These are phyloP conservation scores for Bombus breviceps DNA, from an alignment of 1,140 invertebrate genomes.

Conservation along the genomic window DNA sequence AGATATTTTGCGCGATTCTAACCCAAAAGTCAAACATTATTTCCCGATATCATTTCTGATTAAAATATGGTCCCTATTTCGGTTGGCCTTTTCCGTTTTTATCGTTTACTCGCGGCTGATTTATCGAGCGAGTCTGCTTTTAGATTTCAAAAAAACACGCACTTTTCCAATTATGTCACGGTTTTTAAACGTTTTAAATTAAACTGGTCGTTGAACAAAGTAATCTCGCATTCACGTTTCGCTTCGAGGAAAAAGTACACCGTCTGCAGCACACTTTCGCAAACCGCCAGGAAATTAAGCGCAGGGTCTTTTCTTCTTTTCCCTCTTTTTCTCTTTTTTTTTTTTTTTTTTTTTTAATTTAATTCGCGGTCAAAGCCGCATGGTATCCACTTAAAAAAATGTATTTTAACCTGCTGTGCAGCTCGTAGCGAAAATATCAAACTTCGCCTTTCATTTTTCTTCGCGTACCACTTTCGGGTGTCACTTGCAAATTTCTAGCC, in stretches of 20 bases:
- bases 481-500: constrained; percentile 46
- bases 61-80: too few relatives aligned
- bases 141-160: too few relatives aligned
- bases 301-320: too few relatives aligned
- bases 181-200: not conserved
- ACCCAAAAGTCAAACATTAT: not conserved
- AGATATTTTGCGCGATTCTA: not conserved
- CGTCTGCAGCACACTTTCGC: too few relatives aligned
- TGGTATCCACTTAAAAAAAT: not conserved
- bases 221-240: too few relatives aligned
- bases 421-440: constrained; percentile 5
- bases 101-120: too few relatives aligned
- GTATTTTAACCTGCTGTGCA: not conserved
- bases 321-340: not conserved
- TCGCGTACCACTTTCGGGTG: constrained; percentile 28
- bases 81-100: too few relatives aligned
- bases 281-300: too few relatives aligned
- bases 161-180: not conserved
- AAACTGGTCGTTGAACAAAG: not conserved
- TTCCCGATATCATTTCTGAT: not conserved
- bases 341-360: not conserved
- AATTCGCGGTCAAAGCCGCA: not conserved
- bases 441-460: constrained; percentile 34
- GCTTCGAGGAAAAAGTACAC: too few relatives aligned
- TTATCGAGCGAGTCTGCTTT: too few relatives aligned